phyloP scores from a whole-genome alignment of 1,140 invertebrate genomes.

The Brachionus rotundiformis region DNA sequence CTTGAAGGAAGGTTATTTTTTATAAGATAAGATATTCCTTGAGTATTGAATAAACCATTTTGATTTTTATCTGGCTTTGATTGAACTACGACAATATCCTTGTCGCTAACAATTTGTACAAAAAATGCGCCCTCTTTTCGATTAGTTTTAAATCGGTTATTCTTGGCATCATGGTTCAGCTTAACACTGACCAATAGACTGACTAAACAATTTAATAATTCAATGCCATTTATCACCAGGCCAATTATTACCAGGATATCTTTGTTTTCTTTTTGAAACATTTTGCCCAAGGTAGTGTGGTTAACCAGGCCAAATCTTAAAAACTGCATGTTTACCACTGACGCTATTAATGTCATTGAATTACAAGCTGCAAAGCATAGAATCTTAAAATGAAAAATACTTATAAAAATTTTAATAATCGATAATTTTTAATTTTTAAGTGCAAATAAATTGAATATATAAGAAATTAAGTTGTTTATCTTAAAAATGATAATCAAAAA shows the following conservation, averaged over 20 bases:
- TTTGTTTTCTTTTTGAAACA: slow-evolving; percentile 61
- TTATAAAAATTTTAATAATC: not conserved
- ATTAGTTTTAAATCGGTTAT: slow-evolving; percentile 58
- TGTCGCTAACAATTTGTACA: slow-evolving; percentile 61
- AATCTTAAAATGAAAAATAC: slow-evolving; percentile 58
- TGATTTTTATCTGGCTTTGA: slow-evolving; percentile 46
- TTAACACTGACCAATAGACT: slow-evolving; percentile 61
- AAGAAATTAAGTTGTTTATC: no score
- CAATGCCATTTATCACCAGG: slow-evolving; percentile 58
- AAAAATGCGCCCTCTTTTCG: slow-evolving; percentile 63
- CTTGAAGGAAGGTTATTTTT: slow-evolving; percentile 29
- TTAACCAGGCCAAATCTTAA: slow-evolving; percentile 64
- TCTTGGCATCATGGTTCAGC: slow-evolving; percentile 61
- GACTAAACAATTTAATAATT: slow-evolving; percentile 62
- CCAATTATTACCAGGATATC: slow-evolving; percentile 63
- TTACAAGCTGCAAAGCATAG: slow-evolving; percentile 65
- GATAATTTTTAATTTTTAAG: no score
- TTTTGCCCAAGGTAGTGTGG: slow-evolving; percentile 64
- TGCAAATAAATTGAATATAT: no score
- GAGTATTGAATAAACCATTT: slow-evolving; percentile 22
- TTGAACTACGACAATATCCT: slow-evolving; percentile 54
- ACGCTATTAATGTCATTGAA: slow-evolving; percentile 63
- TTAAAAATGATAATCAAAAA: no score
- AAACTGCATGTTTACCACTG: slow-evolving; percentile 64
- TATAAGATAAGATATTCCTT: slow-evolving; percentile 18